Evolutionary conservation across 2,113 vertebrate genomes (phyloP), one percentile per base, ranked within the genome.

Genomic region (Antechinus stuartii): DNA sequence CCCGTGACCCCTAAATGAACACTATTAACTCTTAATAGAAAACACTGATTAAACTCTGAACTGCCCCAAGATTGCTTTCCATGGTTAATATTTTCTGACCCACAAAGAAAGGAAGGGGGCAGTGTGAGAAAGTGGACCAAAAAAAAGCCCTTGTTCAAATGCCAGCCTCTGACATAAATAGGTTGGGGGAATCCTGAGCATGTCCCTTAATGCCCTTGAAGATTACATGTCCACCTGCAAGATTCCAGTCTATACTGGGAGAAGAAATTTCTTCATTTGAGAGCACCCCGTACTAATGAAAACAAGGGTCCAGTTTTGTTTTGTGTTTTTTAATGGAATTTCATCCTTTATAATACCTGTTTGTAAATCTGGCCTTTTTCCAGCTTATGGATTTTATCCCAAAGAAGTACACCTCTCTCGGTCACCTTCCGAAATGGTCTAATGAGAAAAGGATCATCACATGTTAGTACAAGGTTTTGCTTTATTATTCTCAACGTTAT

Each of bases 351-450:
- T 1, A 11, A 0, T 98, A 99, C 99, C 99, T 99, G 99, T 98
- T 99, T 99, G 98, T 99, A 99, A 97, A 99, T 99, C 98, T 99
- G 98, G 94, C 99, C 99, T 96, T 99, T 99, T 98, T 99, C 99
- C 96, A 99, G 97, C 96, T 98, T 99, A 98, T 99, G 99, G 98
- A 99, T 99, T 98, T 99, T 99, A 98, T 99, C 99, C 99, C 99
- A 99, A 61, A 99, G 99, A 96, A 99, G 97, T 10, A 99, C 99
- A 4, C 99, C 99, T 97, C 99, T 99, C 98, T 99, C 99, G 35
- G 99, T 99, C 97, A 99, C 99, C 92, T 99, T 99, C 68, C 99
- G 99, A 98, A 99, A 99, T 0, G 99, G 99, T 97, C 99, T 99
- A 94, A 76, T 97, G 61, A 92, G 26, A 1, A 91, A 0, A 27